These are phyloP conservation scores for Okapia johnstoni DNA, from an alignment of 2,113 vertebrate species.

Conservation along the genomic window DNA sequence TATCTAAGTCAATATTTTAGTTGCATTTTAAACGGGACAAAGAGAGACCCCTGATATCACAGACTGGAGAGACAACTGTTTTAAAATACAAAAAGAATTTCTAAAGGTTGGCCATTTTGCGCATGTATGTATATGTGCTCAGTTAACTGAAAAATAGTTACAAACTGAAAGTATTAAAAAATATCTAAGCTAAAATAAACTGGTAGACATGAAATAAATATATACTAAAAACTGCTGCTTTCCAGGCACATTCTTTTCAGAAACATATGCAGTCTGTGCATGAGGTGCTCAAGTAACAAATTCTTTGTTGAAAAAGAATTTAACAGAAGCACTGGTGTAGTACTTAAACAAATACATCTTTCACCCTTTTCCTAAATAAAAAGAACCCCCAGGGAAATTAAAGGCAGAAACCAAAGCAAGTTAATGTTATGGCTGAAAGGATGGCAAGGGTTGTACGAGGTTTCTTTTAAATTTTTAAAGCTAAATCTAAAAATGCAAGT, in stretches of 20 bases:
- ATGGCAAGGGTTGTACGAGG: conserved; percentile 17
- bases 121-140: not conserved
- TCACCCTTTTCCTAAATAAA: conserved; percentile 62
- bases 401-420: conserved; percentile 64
- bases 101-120: not conserved
- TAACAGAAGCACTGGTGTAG: conserved; percentile 64
- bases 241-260: conserved; percentile 43
- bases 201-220: conserved; percentile 43
- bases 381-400: conserved; percentile 66
- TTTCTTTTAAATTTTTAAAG: conserved; percentile 27
- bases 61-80: not conserved
- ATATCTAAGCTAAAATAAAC: conserved; percentile 49
- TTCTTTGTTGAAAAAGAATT: conserved; percentile 65
- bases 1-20: not conserved
- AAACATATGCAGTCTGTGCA: conserved; percentile 34
- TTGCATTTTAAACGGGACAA: not conserved
- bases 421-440: conserved; percentile 63
- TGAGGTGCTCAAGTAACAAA: conserved; percentile 20
- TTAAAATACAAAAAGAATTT: conserved; percentile 16
- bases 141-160: conserved; percentile 34
- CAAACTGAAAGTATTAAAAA: conserved; percentile 43
- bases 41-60: not conserved
- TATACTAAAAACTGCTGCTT: conserved; percentile 38
- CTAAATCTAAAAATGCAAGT: conserved; percentile 36
- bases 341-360: conserved; percentile 64